A percentile compares a stretch with the other conserved stretches of the same genome.
Evolutionary conservation across 2,113 vertebrate genomes (phyloP).

Genomic region (Forbesichthys papilliferus): DNA sequence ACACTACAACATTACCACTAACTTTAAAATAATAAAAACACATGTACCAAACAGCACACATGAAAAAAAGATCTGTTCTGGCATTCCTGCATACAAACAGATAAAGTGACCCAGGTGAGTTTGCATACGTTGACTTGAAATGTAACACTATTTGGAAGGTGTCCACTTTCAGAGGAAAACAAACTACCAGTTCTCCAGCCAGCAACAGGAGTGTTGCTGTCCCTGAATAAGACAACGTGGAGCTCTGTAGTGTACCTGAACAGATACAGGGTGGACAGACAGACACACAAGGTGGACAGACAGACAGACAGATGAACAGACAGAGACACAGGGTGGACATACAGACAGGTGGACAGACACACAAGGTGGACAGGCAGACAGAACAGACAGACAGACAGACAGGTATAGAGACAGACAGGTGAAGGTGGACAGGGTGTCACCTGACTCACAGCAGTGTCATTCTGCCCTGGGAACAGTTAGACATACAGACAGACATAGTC

Average conservation of each 20-base stretch:
- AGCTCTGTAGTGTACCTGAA: not conserved
- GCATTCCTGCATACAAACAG: conserved; percentile 60
- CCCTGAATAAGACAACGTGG: too few species aligned
- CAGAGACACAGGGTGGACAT: conserved; percentile 5
- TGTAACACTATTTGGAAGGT: conserved; percentile 71
- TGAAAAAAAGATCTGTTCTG: conserved; percentile 8
- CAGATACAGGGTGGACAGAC: conserved; percentile 12
- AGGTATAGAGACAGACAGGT: too few species aligned
- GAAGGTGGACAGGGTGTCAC: too few species aligned
- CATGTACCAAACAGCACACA: conserved; percentile 5
- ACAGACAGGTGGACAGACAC: conserved; percentile 17
- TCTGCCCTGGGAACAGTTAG: not conserved
- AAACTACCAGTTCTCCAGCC: conserved; percentile 61
- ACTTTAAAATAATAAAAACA: not conserved
- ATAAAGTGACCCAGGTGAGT: conserved; percentile 71
- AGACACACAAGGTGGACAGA: conserved; percentile 7
- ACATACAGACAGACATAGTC: conserved; percentile 36
- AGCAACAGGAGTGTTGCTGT: conserved; percentile 61
- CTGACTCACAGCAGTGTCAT: too few species aligned
- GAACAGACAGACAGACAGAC: too few species aligned
- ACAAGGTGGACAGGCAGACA: conserved; percentile 6
- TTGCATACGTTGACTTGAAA: conserved; percentile 65
- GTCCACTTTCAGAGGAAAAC: conserved; percentile 73
- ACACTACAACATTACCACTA: not conserved
- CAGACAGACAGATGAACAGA: not conserved